A percentile compares a stretch with the other conserved stretches of the same genome.
These are phyloP conservation scores for Alfaro cultratus DNA, from an alignment of 2,797 vertebrate species.

Conservation along the genomic window DNA sequence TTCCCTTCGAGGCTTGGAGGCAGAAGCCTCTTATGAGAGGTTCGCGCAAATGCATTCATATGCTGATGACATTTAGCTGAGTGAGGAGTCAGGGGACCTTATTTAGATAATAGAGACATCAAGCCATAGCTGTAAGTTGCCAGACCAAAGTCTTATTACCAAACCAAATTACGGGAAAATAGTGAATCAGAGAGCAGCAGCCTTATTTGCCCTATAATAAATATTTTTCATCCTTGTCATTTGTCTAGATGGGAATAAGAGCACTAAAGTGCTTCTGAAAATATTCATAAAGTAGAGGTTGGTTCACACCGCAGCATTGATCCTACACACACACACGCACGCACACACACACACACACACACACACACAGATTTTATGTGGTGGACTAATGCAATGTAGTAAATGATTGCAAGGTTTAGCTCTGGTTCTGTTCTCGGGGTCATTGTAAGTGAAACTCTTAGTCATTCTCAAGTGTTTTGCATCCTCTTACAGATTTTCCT, in stretches of 20 bases:
- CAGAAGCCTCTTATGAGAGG: slow-evolving; percentile 63
- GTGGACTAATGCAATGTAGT: background rate
- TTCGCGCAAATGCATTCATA: slow-evolving; percentile 57
- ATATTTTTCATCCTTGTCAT: background rate
- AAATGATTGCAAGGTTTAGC: background rate
- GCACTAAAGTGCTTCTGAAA: background rate
- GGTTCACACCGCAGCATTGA: background rate
- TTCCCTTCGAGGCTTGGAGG: slow-evolving; percentile 67
- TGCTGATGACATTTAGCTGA: slow-evolving; percentile 71
- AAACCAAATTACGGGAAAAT: slow-evolving; percentile 38
- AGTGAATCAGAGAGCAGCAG: slow-evolving; percentile 16
- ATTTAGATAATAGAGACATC: slow-evolving; percentile 71
- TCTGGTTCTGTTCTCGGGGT: background rate
- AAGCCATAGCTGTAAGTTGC: slow-evolving; percentile 50
- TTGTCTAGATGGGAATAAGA: background rate
- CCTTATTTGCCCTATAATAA: background rate
- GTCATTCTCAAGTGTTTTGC: background rate
- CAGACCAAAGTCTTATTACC: slow-evolving; percentile 51
- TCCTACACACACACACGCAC: background rate
- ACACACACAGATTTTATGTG: background rate
- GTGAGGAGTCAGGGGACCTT: slow-evolving; percentile 52
- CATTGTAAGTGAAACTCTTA: background rate
- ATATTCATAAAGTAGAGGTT: background rate
- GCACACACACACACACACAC: no score
- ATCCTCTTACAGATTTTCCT: background rate